Base-by-base conservation (phyloP, 2,113 vertebrate species). In the Plotosus lineatus region DNA sequence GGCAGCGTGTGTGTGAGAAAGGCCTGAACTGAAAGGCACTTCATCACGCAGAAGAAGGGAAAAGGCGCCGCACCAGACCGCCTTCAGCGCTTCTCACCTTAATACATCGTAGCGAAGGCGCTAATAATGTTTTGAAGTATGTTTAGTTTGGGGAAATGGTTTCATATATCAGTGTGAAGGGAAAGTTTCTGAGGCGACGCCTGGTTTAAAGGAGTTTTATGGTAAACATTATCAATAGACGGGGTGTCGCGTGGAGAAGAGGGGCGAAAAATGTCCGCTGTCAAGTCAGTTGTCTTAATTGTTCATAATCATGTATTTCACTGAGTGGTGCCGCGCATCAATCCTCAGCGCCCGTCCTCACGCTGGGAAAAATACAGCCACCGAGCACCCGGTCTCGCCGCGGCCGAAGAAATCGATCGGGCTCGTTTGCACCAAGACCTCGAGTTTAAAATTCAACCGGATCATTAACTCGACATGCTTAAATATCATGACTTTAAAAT, bases 91-190 rank as follows among this genome's bases (percentile, higher is more conserved):
- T 90, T 83, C 88, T 85, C 82, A 83, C 92, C 91, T 90, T 93
- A 92, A 93, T 93, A 93, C 88, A 78, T 88, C 88, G 89, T 90
- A 89, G 90, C 91, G 91, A 90, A 91, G 90, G 90, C 82, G 88
- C 90, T 92, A 90, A 92, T 91, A 92, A 93, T 92, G 92, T 93
- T 93, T 90, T 89, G 85, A 86, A 90, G 92, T 90, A 89, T 94
- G 93, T 93, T 94, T 92, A 92, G 89, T 93, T 93, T 89, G 92
- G 87, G 88, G 88, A 92, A 92, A 93, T 92, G 87, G 90, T 91
- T 92, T 90, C 92, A 93, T 93, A 90, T 87, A 94, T 94, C 93
- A 92, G 92, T 80, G 88, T 89, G 88, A 92, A 88, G 89, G 87
- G 85, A 84, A 85, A 82, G 80, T 82, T 87, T 86, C 85, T 81